Evolutionary conservation across 1,140 invertebrate genomes (phyloP), one percentile per base, ranked within the genome.

Genomic region (Leptonema lineaticorne): DNA sequence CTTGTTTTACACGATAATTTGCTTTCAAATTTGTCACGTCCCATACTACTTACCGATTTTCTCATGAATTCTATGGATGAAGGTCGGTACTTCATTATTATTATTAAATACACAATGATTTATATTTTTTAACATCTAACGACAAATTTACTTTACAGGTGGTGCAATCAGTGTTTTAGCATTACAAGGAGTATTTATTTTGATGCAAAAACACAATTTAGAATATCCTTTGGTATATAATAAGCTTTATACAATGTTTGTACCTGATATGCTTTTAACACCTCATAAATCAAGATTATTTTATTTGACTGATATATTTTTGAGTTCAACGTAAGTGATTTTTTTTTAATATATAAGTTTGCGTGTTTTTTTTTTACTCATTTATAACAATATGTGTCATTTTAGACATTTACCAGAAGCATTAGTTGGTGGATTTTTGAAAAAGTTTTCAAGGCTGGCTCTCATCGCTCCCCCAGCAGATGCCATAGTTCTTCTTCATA

Each of bases 211-310:
- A 69, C 90, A 97, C 77, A 97, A 98, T 81, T 86, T 99, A 79
- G 92, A 97, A 76, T 97, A 97, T 81, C 95, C 96, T 2, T 91
- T 97, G 79, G 95, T 99, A 75, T 99, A 95, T 78, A 87, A 87
- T 58, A 95, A 97, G 76, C 82, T 99, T 3, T 99, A 99, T 81
- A 89, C 90, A 0, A 89, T 99, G 86, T 91, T 97, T 74, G 89
- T 92, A 74, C 91, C 93, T 0, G 89, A 91, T 72, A 90, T 98
- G 69, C 94, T 98, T 76, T 89, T 93, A 75, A 93, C 91, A 9
- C 94, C 94, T 75, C 96, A 95, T 77, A 92, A 93, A 78, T 87
- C 90, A 1, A 84, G 94, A 33, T 83, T 95, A 2, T 92, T 97
- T 77, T 91, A 94, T 76, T 83, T 97, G 22, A 85, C 92, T 0